Base-by-base conservation (phyloP, 2,113 vertebrate species). In the Tragelaphus buxtoni region DNA sequence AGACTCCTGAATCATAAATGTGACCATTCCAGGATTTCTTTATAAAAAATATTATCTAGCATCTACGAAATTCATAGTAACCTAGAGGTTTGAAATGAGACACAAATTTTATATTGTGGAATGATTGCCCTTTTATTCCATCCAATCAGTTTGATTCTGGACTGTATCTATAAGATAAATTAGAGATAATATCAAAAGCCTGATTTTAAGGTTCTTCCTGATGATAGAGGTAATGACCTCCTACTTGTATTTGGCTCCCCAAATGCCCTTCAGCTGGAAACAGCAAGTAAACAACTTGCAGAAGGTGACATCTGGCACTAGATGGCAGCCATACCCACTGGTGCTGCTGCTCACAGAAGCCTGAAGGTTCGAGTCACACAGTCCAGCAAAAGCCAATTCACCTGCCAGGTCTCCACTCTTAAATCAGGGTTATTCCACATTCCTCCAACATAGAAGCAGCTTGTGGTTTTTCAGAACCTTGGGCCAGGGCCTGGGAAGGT, bases 221-320 rank as follows among this genome's bases (percentile, higher is more conserved):
- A 42, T 17, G 20, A 13, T 58, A 55, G 51, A 80, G 35, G 39
- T 53, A 58, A 55, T 4, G n/a, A 76, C 30, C 28, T 88, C 53
- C 32, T 58, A 5, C 18, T 49, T 51, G 13, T 14, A 4, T 5
- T 0, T 20, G 45, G 12, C 24, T 56, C 32, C 61, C 18, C 22
- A 32, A 51, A 87, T 45, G 1, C 84, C 26, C 56, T 83, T 51
- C 32, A 12, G 28, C 16, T n/a, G 42, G 74, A 83, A 95, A 61
- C 47, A 47, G 26, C 22, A 76, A 58, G 76, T 79, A 94, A 96
- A 94, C 90, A 89, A 96, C 61, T 45, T 96, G 95, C 82, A 94
- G n/a, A 92, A 18, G 32, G 72, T 24, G 53, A n/a, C 9, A 51
- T 32, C 9, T 24, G 86, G 10, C 97, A 0, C 94, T 95, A 98